Conservation (phyloP, 2,888 invertebrate species). For the Dichetophora obliterata region DNA sequence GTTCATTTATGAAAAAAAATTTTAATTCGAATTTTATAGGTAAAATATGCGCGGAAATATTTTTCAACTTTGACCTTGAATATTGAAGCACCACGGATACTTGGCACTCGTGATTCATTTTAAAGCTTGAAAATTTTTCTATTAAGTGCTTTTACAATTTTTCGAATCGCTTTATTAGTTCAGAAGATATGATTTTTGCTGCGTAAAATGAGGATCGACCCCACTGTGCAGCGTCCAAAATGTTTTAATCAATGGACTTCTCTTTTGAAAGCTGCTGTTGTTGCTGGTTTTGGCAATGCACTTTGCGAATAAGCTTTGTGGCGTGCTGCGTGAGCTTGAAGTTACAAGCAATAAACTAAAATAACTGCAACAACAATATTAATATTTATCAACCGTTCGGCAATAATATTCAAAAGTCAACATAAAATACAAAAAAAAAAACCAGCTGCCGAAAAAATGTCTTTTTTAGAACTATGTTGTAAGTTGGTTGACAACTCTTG, state of each 20-base stretch:
- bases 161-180: too few species aligned
- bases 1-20: too few species aligned
- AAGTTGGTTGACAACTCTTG: conserved; percentile 2
- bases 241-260: neutral
- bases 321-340: conserved; percentile 18
- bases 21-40: too few species aligned
- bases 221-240: conserved; percentile 8
- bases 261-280: neutral
- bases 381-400: neutral
- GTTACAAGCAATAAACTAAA: neutral
- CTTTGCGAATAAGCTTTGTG: neutral
- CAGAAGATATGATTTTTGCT: too few species aligned
- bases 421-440: neutral
- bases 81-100: too few species aligned
- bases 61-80: too few species aligned
- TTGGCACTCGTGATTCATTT: too few species aligned
- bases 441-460: neutral
- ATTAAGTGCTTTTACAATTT: too few species aligned
- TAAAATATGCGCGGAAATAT: too few species aligned
- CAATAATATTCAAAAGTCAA: neutral
- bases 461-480: neutral
- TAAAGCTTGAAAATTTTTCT: too few species aligned
- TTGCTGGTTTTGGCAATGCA: neutral
- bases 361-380: neutral
- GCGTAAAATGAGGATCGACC: too few species aligned